Evolutionary conservation across 1,140 invertebrate species (phyloP).

Genomic region (Drosophila saltans): DNA sequence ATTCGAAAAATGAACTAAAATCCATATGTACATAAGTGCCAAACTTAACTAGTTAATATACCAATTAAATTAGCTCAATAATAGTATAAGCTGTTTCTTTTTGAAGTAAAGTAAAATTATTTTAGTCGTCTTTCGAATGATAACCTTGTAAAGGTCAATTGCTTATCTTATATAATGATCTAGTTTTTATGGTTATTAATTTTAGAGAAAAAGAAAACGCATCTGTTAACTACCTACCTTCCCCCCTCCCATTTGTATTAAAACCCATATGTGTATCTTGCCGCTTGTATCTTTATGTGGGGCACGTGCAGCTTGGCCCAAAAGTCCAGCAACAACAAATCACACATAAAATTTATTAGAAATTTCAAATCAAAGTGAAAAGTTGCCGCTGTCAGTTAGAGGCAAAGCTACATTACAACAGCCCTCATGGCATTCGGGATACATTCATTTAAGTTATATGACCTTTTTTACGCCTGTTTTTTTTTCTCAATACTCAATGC

Average conservation of each 20-base stretch:
- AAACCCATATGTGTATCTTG: conserved; percentile 63
- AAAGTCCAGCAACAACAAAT: conserved; percentile 62
- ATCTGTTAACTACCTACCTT: background rate
- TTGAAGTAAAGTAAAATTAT: too few species aligned
- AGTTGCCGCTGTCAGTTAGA: conserved; percentile 67
- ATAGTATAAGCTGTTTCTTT: too few species aligned
- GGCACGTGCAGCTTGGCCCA: conserved; percentile 53
- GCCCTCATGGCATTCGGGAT: conserved; percentile 6
- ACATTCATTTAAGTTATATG: conserved; percentile 59
- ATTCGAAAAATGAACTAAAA: too few species aligned
- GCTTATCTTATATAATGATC: background rate
- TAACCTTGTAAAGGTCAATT: background rate
- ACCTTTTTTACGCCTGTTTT: conserved; percentile 69
- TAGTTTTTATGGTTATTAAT: conserved; percentile 7
- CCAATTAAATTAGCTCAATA: too few species aligned
- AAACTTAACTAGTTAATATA: too few species aligned
- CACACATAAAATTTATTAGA: conserved; percentile 80
- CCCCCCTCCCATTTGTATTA: background rate
- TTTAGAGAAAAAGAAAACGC: background rate
- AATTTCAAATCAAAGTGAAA: conserved; percentile 80
- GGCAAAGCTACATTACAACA: conserved; percentile 23
- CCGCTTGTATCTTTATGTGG: conserved; percentile 65
- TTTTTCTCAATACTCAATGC: conserved; percentile 1
- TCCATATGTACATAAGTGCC: too few species aligned
- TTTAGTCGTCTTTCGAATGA: background rate